A percentile compares a stretch with the other conserved stretches of the same genome.
phyloP scores from a whole-genome alignment of 1,140 invertebrate species.

The Atta texana region DNA sequence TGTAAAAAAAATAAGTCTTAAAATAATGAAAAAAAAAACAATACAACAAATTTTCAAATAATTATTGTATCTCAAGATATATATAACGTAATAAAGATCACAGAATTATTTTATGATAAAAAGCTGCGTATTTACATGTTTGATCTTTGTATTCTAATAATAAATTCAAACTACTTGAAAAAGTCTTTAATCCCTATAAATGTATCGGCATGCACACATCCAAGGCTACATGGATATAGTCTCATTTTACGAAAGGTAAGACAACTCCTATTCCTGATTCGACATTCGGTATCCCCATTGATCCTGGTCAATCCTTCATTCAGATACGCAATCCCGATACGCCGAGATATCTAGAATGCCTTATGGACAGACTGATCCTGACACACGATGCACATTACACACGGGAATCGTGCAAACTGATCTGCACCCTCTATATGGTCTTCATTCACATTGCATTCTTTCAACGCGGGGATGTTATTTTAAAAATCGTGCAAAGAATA shows the following conservation, averaged over 20 bases:
- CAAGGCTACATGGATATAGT: neutral
- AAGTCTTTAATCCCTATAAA: neutral
- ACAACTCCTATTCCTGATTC: slow-evolving; percentile 63
- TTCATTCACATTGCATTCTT: slow-evolving; percentile 36
- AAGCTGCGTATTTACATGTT: neutral
- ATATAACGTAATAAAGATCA: neutral
- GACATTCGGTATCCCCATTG: slow-evolving; percentile 73
- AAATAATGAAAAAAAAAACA: neutral
- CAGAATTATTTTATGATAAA: neutral
- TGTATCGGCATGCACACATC: neutral
- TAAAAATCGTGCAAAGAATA: slow-evolving; percentile 16
- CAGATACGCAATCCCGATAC: slow-evolving; percentile 74
- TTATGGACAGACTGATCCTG: slow-evolving; percentile 77
- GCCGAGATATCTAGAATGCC: slow-evolving; percentile 73
- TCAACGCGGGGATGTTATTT: slow-evolving; percentile 43
- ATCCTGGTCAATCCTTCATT: slow-evolving; percentile 75
- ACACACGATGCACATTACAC: slow-evolving; percentile 76
- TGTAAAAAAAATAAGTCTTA: neutral
- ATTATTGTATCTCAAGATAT: neutral
- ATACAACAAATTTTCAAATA: neutral
- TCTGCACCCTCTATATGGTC: slow-evolving; percentile 36
- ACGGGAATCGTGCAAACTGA: slow-evolving; percentile 36
- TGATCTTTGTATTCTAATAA: neutral
- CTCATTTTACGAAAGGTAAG: slow-evolving; percentile 15
- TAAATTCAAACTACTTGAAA: neutral